A percentile compares a stretch with the other conserved stretches of the same genome.
phyloP scores from a whole-genome alignment of 2,113 vertebrate species.

The Ophiodon elongatus region DNA sequence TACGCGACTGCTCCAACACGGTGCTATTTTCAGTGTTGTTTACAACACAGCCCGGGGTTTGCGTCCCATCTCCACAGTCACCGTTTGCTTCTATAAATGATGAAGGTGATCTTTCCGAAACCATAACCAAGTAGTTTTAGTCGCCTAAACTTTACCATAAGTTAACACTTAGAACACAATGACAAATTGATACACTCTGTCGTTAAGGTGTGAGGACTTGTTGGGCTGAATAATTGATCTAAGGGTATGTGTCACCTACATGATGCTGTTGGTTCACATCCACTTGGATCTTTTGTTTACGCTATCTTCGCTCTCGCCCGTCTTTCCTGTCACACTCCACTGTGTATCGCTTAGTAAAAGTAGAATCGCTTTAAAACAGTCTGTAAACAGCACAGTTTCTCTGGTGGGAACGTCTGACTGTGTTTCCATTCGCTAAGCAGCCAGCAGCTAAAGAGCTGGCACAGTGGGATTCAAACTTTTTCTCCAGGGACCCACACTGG shows the following conservation, averaged over 20 bases:
- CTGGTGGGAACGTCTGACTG: constrained; percentile 53
- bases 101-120: background rate
- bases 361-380: constrained; percentile 43
- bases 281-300: constrained; percentile 35
- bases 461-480: constrained; percentile 68
- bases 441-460: constrained; percentile 65
- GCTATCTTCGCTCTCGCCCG: background rate
- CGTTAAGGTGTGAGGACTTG: constrained; percentile 5
- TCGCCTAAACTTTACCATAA: constrained; percentile 21
- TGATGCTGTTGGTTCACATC: constrained; percentile 25
- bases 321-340: constrained; percentile 11
- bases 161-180: background rate
- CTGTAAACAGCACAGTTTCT: constrained; percentile 61
- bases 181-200: background rate
- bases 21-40: constrained; percentile 8
- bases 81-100: constrained; percentile 28
- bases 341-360: constrained; percentile 48
- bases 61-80: background rate
- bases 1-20: background rate
- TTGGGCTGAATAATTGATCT: constrained; percentile 40
- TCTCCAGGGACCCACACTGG: constrained; percentile 71
- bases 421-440: constrained; percentile 60
- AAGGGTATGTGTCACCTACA: constrained; percentile 13
- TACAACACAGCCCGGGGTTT: background rate
- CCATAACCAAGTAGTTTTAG: background rate